Conservation (phyloP, 2,113 vertebrate genomes). For the Grammomys dolichurus region DNA sequence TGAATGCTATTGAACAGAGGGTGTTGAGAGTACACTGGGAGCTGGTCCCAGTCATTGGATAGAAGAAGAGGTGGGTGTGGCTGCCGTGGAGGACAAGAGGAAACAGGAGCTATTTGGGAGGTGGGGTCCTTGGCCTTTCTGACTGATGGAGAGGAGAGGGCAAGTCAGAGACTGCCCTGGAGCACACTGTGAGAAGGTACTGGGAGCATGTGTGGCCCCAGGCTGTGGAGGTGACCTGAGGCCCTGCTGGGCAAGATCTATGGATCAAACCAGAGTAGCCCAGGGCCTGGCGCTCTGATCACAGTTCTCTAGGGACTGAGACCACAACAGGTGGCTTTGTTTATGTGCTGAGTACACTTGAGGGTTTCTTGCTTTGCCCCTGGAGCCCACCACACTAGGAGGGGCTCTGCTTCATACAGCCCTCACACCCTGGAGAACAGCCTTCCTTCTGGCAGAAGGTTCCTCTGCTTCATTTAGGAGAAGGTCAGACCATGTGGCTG, state of each 20-base stretch:
- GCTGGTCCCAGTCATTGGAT: not conserved
- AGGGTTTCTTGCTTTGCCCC: accelerated
- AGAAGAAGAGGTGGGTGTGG: not conserved
- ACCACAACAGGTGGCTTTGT: not conserved
- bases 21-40: not conserved
- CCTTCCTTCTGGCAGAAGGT: not conserved
- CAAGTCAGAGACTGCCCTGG: not conserved
- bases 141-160: too few relatives aligned
- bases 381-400: not conserved
- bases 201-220: not conserved
- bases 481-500: not conserved
- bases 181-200: not conserved
- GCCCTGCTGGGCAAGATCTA: not conserved
- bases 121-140: not conserved
- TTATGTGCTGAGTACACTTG: not conserved
- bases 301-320: not conserved
- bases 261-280: not conserved
- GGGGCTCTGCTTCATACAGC: not conserved
- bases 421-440: not conserved
- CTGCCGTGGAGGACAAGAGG: not conserved
- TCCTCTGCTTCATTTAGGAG: not conserved
- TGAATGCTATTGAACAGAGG: not conserved
- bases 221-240: not conserved
- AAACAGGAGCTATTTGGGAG: not conserved
- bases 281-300: not conserved